These are phyloP conservation scores for Zaprionus ghesquierei DNA, from an alignment of 1,140 invertebrate genomes.

Conservation along the genomic window DNA sequence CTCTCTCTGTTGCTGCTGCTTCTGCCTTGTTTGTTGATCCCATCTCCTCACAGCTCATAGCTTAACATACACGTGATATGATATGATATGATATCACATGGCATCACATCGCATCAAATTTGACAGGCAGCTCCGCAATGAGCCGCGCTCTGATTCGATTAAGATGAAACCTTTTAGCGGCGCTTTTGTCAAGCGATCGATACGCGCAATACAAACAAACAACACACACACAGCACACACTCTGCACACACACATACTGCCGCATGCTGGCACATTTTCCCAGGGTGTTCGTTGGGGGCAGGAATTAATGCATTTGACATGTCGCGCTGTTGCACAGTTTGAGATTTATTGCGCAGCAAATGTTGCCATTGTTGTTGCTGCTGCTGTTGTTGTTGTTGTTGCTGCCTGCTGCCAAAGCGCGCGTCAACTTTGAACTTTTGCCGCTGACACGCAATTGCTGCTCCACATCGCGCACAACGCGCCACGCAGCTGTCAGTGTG, in stretches of 20 bases:
- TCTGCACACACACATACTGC: no score
- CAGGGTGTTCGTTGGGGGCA: not conserved
- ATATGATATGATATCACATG: not conserved
- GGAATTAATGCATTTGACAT: slow-evolving; percentile 23
- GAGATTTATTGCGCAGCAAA: slow-evolving; percentile 43
- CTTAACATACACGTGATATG: not conserved
- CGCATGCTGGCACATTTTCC: not conserved
- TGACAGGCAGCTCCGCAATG: not conserved
- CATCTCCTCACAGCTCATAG: not conserved
- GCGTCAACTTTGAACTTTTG: slow-evolving; percentile 50
- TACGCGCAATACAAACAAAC: not conserved
- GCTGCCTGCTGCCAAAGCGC: slow-evolving; percentile 24
- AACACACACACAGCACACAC: not conserved
- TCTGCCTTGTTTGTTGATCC: not conserved
- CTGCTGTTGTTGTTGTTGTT: not conserved
- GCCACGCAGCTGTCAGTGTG: slow-evolving; percentile 28
- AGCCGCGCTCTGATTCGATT: slow-evolving; percentile 17
- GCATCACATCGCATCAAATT: not conserved
- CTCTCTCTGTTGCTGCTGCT: not conserved
- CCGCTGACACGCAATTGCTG: slow-evolving; percentile 47
- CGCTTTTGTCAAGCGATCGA: not conserved
- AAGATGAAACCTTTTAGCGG: slow-evolving; percentile 13
- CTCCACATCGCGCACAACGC: slow-evolving; percentile 22
- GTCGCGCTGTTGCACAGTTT: slow-evolving; percentile 19
- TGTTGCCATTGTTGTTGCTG: not conserved